These are phyloP conservation scores for Acyrthosiphon pisum DNA, from an alignment of 1,140 invertebrate species.

Conservation along the genomic window DNA sequence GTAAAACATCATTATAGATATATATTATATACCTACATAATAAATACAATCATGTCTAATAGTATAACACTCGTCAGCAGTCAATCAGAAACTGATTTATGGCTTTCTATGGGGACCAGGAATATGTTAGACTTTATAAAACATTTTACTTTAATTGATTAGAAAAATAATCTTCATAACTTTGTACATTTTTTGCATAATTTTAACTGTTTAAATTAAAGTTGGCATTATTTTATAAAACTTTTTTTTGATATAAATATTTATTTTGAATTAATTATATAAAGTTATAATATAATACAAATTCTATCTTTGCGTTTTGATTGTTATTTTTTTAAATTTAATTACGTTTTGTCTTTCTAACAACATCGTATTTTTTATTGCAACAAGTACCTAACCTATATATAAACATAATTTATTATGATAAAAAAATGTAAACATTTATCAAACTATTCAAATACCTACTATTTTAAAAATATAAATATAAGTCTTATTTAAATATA, in stretches of 20 bases:
- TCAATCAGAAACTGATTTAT: constrained; percentile 17
- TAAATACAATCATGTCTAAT: not conserved
- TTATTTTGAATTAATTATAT: not conserved
- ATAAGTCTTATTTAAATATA: not conserved
- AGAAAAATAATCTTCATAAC: not conserved
- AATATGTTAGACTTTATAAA: not conserved
- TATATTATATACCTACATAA: too few species aligned
- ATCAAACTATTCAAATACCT: not conserved
- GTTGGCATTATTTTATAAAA: not conserved
- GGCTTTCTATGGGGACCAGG: not conserved
- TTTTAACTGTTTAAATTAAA: not conserved
- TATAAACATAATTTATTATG: not conserved
- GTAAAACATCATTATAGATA: constrained; percentile 5
- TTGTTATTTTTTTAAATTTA: too few species aligned
- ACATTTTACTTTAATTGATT: not conserved
- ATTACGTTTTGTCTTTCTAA: too few species aligned
- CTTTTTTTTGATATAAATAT: not conserved
- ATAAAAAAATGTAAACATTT: not conserved
- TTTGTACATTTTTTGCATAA: not conserved
- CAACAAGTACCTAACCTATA: not conserved
- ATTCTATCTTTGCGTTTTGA: too few species aligned
- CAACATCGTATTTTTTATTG: not conserved
- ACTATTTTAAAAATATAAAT: not conserved
- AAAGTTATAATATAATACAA: not conserved
- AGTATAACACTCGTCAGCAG: not conserved